Evolutionary conservation across 1,140 invertebrate genomes (phyloP).

Genomic region (Dendrolimus kikuchii): DNA sequence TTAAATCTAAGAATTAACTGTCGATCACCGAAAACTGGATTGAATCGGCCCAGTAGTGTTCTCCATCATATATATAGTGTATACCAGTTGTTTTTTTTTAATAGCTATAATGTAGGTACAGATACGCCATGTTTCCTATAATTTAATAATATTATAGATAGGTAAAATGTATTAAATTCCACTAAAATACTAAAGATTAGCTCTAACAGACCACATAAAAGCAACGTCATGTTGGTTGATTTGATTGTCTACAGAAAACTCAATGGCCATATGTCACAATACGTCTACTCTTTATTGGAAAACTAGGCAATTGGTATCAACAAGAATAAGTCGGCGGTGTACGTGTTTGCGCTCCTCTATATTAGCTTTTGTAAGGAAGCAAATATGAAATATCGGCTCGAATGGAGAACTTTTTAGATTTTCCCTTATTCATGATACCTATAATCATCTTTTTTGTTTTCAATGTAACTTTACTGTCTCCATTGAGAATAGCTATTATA

Average conservation of each 20-base stretch:
- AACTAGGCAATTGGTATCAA: constrained; percentile 58
- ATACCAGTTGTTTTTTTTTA: too few relatives aligned
- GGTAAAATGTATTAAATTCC: too few relatives aligned
- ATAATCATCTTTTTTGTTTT: constrained; percentile 9
- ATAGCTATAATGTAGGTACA: too few relatives aligned
- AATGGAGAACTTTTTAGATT: constrained; percentile 5
- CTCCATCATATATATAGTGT: too few relatives aligned
- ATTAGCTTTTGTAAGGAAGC: constrained; percentile 47
- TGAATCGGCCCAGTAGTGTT: too few relatives aligned
- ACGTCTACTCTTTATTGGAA: constrained; percentile 62
- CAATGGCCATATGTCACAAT: constrained; percentile 55
- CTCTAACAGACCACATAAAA: constrained; percentile 12
- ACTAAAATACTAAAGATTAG: too few relatives aligned
- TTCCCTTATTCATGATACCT: constrained; percentile 10
- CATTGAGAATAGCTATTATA: too few relatives aligned
- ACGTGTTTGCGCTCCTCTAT: constrained; percentile 44
- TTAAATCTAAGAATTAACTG: too few relatives aligned
- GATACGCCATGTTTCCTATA: too few relatives aligned
- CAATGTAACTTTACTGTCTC: not conserved
- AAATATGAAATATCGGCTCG: constrained; percentile 39
- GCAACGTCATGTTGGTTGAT: constrained; percentile 19
- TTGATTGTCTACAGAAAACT: constrained; percentile 49
- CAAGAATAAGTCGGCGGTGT: constrained; percentile 39
- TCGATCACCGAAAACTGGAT: too few relatives aligned
- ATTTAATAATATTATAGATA: too few relatives aligned